Evolutionary conservation across 2,113 vertebrate species (phyloP).

Genomic region (Heteronetta atricapilla): DNA sequence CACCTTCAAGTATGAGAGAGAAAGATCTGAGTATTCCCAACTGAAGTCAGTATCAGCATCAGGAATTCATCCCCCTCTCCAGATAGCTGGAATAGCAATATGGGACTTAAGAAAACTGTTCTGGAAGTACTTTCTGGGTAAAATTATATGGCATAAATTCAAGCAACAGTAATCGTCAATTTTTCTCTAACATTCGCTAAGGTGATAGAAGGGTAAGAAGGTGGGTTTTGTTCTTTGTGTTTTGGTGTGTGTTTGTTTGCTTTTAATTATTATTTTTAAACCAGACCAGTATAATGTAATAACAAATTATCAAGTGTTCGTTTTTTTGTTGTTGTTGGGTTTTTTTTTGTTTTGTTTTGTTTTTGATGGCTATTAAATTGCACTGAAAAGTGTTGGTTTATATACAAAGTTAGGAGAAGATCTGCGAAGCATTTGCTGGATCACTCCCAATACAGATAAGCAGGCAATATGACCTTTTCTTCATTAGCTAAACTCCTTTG

Average conservation of each 20-base stretch:
- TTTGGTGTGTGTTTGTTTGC: neutral
- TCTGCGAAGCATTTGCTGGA: neutral
- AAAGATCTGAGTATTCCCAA: slow-evolving; percentile 51
- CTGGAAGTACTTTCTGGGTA: neutral
- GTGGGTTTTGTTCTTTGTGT: neutral
- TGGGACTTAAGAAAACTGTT: neutral
- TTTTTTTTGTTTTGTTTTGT: too few relatives aligned
- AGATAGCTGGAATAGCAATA: neutral
- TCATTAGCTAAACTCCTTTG: neutral
- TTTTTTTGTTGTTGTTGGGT: too few relatives aligned
- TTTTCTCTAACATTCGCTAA: neutral
- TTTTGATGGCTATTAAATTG: neutral
- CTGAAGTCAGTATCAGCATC: slow-evolving; percentile 43
- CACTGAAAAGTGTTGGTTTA: neutral
- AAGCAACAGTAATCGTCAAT: neutral
- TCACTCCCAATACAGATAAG: neutral
- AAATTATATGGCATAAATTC: neutral
- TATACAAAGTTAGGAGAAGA: neutral
- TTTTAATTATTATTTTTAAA: neutral
- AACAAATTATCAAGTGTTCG: neutral
- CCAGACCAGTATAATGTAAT: neutral
- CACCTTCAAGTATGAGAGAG: neutral
- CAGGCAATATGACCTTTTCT: neutral
- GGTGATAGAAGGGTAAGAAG: neutral
- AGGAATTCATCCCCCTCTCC: neutral